Evolutionary conservation across 2,888 invertebrate species (phyloP), one percentile per base, ranked within the genome.

Genomic region (Dascillus cervinus): DNA sequence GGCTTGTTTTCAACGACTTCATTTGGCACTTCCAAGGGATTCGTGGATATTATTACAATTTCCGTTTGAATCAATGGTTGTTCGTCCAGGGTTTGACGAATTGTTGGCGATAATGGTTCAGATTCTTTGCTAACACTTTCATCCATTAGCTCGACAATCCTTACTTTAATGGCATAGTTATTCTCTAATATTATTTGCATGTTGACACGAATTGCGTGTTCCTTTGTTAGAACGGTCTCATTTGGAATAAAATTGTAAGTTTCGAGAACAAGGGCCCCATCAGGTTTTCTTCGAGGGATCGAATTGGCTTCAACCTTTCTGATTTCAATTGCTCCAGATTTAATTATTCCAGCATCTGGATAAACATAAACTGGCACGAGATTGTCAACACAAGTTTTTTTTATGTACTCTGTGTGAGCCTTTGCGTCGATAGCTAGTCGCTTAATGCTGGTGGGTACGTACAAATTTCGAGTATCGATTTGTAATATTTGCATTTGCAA

Each of bases 401-500:
- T 55, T 5, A 22, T 36, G 15, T 26, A 36, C 10, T 34, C 17
- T 2, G 34, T 25, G 24, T 51, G 49, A 3, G 26, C 30, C 21
- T 25, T 20, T 4, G 43, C 37, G 14, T 48, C 39, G 9, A 51
- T 37, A 0, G 34, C 28, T 4, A 51, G 9, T 5, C 29, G 21
- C 4, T 43, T 35, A 12, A 51, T 43, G 3, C 38, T 32, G 4
- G 42, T 86, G 0, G 89, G 89, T 1, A 89, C 72, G 52, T 78
- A 73, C 2, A 88, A 71, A 2, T 75, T 72, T 3, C 82, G 67
- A 0, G 78, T 76, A 45, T 82, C 77, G 21, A 73, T 67, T 8
- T 77, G 73, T 8, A 87, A 54, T 29, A 89, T 79, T 49, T 78
- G 75, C 45, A 85, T 72, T 63, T 91, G 91, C n/a, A 92, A 68